A percentile compares a stretch with the other conserved stretches of the same genome.
phyloP scores from a whole-genome alignment of 2,113 vertebrate genomes.

The Cichladusa arquata region DNA sequence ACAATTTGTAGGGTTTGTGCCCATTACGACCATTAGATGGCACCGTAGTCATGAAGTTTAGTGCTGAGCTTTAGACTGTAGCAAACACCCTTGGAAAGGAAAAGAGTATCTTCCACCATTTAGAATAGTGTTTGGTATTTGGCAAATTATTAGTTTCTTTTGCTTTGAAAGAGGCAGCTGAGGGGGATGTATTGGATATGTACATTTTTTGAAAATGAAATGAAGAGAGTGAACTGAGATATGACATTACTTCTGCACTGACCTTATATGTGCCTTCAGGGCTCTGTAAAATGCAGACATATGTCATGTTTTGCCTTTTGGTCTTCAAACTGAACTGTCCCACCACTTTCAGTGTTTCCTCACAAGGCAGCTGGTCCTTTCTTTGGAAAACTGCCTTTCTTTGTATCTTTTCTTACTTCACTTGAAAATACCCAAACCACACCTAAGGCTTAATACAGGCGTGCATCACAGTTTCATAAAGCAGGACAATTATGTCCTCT shows the following conservation, averaged over 20 bases:
- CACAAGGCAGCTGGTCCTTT: background rate
- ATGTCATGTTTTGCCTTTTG: background rate
- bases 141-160: background rate
- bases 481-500: background rate
- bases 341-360: background rate
- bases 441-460: background rate
- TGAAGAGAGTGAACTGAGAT: background rate
- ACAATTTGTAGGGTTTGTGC: background rate
- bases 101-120: background rate
- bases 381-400: background rate
- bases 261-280: background rate
- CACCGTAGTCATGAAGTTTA: background rate
- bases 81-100: background rate
- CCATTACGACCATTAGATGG: constrained; percentile 28
- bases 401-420: background rate
- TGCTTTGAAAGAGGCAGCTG: background rate
- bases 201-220: background rate
- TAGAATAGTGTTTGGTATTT: background rate
- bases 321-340: background rate
- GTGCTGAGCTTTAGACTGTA: background rate
- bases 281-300: background rate
- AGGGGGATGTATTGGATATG: background rate
- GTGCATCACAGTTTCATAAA: background rate
- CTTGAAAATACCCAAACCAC: background rate
- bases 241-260: background rate